These are phyloP conservation scores for Murina feae DNA, from an alignment of 2,113 vertebrate genomes.

Conservation along the genomic window DNA sequence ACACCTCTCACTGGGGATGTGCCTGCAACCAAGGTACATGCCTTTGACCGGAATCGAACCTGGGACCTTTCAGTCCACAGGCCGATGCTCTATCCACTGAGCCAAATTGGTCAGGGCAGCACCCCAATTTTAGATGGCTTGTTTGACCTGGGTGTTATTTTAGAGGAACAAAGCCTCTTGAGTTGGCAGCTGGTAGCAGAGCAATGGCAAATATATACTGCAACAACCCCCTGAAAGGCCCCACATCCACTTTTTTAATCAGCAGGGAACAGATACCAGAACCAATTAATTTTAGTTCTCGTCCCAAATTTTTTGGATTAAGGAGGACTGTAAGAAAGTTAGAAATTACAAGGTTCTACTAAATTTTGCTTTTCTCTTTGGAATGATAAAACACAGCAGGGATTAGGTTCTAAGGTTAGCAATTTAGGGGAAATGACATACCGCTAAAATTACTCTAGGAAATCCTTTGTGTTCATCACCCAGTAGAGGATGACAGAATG, in stretches of 20 bases:
- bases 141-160: not conserved
- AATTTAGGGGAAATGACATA: not conserved
- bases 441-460: not conserved
- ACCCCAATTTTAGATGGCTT: not conserved
- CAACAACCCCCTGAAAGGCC: not conserved
- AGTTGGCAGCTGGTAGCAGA: not conserved
- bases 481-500: not conserved
- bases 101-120: too few species aligned
- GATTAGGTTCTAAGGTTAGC: not conserved
- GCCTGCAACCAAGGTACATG: too few species aligned
- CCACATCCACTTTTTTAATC: not conserved
- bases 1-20: too few species aligned
- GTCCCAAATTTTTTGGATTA: not conserved
- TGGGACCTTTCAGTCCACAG: too few species aligned
- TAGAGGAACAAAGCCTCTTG: not conserved
- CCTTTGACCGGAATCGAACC: too few species aligned
- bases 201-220: not conserved
- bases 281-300: not conserved
- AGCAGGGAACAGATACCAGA: not conserved
- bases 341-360: not conserved
- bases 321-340: not conserved
- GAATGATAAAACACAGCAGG: not conserved
- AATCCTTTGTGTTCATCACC: not conserved
- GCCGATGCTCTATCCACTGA: too few species aligned
- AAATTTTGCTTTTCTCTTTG: not conserved